phyloP scores from a whole-genome alignment of 1,140 invertebrate genomes.

The Hyles euphorbiae region DNA sequence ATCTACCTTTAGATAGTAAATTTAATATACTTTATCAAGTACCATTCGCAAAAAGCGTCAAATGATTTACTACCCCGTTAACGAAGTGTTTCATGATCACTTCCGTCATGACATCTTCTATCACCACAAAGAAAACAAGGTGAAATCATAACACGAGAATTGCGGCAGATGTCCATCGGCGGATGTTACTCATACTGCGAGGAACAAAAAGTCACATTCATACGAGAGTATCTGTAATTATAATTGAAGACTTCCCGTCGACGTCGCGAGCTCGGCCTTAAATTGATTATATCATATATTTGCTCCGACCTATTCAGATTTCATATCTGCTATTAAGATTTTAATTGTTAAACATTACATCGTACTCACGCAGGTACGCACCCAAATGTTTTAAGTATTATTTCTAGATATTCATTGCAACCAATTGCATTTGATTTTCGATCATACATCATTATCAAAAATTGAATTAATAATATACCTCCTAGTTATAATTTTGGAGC shows the following conservation, averaged over 20 bases:
- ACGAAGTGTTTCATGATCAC: too few species aligned
- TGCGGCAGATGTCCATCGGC: conserved; percentile 47
- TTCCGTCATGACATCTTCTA: background rate
- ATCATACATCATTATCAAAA: too few species aligned
- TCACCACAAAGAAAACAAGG: conserved; percentile 6
- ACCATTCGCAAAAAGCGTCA: too few species aligned
- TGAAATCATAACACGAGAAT: conserved; percentile 11
- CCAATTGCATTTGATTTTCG: too few species aligned
- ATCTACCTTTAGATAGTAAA: too few species aligned
- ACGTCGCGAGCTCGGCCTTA: conserved; percentile 21
- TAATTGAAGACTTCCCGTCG: conserved; percentile 70
- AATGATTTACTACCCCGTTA: too few species aligned
- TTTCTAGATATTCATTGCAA: too few species aligned
- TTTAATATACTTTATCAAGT: too few species aligned
- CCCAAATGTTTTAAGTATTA: too few species aligned
- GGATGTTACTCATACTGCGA: conserved; percentile 61
- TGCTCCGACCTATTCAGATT: background rate
- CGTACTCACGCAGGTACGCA: background rate
- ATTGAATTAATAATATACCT: too few species aligned
- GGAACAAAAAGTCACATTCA: conserved; percentile 28
- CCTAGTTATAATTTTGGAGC: too few species aligned
- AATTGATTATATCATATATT: conserved; percentile 42
- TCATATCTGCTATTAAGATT: background rate
- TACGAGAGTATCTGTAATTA: conserved; percentile 45
- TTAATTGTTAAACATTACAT: conserved; percentile 1